Conservation (phyloP, 2,113 vertebrate species). For the Myiagra hebetior region DNA sequence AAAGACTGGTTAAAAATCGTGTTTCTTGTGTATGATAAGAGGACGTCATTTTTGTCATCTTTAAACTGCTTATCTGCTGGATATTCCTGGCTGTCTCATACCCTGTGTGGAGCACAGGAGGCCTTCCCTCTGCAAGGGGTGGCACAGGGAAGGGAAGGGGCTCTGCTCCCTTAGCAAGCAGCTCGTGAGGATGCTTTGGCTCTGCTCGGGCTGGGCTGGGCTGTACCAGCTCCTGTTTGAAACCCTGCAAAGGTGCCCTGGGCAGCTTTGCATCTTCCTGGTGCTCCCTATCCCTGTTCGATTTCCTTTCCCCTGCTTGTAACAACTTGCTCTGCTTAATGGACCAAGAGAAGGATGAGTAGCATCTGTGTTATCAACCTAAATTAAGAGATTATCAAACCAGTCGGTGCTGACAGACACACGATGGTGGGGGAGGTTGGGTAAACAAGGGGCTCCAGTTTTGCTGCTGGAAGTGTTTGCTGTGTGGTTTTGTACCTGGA, state of each 20-base stretch:
- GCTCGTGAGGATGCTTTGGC: not conserved
- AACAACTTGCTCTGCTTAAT: not conserved
- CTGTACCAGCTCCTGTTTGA: not conserved
- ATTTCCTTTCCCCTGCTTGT: not conserved
- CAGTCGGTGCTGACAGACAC: not conserved
- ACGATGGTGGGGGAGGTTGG: not conserved
- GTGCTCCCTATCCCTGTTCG: not conserved
- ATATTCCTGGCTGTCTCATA: not conserved
- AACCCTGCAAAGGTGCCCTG: not conserved
- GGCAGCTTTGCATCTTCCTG: not conserved
- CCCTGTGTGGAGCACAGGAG: not conserved
- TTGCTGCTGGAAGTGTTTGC: not conserved
- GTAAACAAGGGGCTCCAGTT: not conserved
- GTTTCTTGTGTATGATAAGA: rapidly evolving
- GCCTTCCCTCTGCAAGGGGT: not conserved
- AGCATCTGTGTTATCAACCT: not conserved
- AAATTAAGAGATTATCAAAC: not conserved
- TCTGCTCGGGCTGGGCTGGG: not conserved
- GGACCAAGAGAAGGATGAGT: not conserved
- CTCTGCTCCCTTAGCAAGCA: not conserved
- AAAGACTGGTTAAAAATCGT: not conserved
- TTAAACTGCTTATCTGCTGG: not conserved
- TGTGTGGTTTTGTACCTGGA: not conserved
- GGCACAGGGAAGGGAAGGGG: not conserved
- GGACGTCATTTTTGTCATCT: not conserved